Percentiles rank a stretch among this genome's conserved stretches.
phyloP scores from a whole-genome alignment of 2,888 invertebrate species.

The Brachyopa scutellaris region DNA sequence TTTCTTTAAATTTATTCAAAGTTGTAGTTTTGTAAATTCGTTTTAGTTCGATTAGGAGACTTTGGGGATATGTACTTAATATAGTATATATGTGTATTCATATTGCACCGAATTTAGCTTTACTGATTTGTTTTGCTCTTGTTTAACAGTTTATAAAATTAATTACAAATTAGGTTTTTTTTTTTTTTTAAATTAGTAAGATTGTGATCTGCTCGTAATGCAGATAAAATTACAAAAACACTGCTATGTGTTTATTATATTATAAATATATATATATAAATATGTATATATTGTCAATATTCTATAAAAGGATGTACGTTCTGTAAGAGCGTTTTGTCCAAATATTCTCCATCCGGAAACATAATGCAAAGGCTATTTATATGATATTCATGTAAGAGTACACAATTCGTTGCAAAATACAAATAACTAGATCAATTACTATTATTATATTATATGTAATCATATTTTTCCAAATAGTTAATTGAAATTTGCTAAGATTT shows the following conservation, averaged over 20 bases:
- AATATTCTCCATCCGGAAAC: background rate
- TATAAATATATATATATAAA: too few relatives aligned
- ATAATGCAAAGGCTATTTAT: constrained; percentile 9
- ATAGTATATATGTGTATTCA: constrained; percentile 8
- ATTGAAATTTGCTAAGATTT: constrained; percentile 16
- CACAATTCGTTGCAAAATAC: constrained; percentile 42
- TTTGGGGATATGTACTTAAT: constrained; percentile 41
- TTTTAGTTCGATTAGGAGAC: constrained; percentile 59
- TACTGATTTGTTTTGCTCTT: constrained; percentile 1
- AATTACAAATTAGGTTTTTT: background rate
- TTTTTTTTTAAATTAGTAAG: background rate
- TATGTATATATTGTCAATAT: constrained; percentile 23
- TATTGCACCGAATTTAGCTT: constrained; percentile 16
- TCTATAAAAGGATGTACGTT: constrained; percentile 12
- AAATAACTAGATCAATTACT: constrained; percentile 25
- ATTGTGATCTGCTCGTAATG: background rate
- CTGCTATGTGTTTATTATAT: background rate
- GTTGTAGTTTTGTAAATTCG: constrained; percentile 63
- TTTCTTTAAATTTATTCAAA: constrained; percentile 27
- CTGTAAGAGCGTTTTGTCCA: background rate
- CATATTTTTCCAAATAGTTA: constrained; percentile 12
- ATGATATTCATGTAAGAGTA: constrained; percentile 12
- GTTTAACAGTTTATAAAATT: background rate
- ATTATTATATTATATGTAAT: background rate
- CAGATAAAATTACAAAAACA: background rate